Percentiles rank a stretch among this genome's conserved stretches.
phyloP scores from a whole-genome alignment of 2,888 invertebrate genomes.

The Byasa hedistus region DNA sequence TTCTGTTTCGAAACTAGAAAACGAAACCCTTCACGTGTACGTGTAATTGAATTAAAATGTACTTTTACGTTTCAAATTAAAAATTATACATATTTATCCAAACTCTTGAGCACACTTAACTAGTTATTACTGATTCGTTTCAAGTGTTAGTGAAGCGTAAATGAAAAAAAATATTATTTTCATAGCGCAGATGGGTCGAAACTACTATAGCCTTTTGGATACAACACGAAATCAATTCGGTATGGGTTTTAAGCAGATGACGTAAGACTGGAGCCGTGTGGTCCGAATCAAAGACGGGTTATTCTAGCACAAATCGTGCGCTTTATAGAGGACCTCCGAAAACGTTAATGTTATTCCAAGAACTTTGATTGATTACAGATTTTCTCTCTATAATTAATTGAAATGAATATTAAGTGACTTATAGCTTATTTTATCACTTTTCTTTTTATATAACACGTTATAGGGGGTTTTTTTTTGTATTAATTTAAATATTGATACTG shows the following conservation, averaged over 20 bases:
- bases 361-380: not conserved
- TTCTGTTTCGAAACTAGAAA: conserved; percentile 19
- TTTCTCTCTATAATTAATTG: not conserved
- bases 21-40: conserved; percentile 25
- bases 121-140: conserved; percentile 23
- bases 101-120: not conserved
- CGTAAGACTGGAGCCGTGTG: conserved; percentile 45
- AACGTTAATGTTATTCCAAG: not conserved
- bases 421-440: no score
- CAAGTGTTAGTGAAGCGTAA: conserved; percentile 5
- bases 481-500: no score
- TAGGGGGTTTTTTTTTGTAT: no score
- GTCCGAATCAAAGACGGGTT: conserved; percentile 40
- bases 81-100: not conserved
- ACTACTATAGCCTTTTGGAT: conserved; percentile 20
- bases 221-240: conserved; percentile 54
- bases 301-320: conserved; percentile 43
- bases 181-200: conserved; percentile 17
- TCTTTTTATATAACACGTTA: no score
- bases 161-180: conserved; percentile 21
- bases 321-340: conserved; percentile 3
- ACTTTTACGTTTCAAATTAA: not conserved
- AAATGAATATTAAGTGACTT: not conserved
- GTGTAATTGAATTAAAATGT: conserved; percentile 14
- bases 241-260: conserved; percentile 52